Percentiles rank a stretch among this genome's conserved stretches.
Conservation (phyloP, 2,888 invertebrate species). For the Hoplodrina ambigua region DNA sequence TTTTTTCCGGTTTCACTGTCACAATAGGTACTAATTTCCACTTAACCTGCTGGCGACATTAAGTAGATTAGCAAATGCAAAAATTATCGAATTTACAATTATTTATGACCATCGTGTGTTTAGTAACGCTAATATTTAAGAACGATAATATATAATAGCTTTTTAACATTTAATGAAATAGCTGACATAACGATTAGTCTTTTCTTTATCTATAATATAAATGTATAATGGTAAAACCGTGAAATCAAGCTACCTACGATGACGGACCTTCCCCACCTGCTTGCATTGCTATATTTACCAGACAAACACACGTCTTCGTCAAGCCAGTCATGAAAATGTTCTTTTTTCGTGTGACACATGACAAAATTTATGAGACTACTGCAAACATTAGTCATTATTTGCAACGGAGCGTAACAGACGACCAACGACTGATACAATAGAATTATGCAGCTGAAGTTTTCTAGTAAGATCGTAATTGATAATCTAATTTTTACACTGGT, state of each 20-base stretch:
- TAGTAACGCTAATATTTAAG: constrained; percentile 35
- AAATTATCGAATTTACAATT: constrained; percentile 18
- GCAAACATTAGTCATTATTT: constrained; percentile 65
- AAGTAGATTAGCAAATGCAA: constrained; percentile 30
- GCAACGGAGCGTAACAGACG: constrained; percentile 27
- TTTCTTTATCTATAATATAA: constrained; percentile 18
- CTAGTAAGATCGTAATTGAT: constrained; percentile 48
- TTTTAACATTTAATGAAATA: constrained; percentile 24
- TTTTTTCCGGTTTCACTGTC: constrained; percentile 32
- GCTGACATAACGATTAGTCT: constrained; percentile 6
- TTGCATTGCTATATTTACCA: constrained; percentile 64
- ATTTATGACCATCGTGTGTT: constrained; percentile 22
- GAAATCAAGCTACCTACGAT: constrained; percentile 39
- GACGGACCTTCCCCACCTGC: constrained; percentile 65
- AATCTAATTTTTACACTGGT: constrained; percentile 66
- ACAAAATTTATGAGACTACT: constrained; percentile 62
- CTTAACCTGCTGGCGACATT: constrained; percentile 32
- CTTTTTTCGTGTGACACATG: constrained; percentile 69
- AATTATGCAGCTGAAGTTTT: constrained; percentile 33
- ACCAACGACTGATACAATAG: constrained; percentile 36
- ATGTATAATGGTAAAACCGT: constrained; percentile 10
- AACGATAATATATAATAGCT: not conserved
- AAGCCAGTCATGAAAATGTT: constrained; percentile 68
- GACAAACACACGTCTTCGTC: constrained; percentile 60
- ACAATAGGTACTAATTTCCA: constrained; percentile 53